Evolutionary conservation across 2,888 invertebrate species (phyloP).

Genomic region (Troilus luridus): DNA sequence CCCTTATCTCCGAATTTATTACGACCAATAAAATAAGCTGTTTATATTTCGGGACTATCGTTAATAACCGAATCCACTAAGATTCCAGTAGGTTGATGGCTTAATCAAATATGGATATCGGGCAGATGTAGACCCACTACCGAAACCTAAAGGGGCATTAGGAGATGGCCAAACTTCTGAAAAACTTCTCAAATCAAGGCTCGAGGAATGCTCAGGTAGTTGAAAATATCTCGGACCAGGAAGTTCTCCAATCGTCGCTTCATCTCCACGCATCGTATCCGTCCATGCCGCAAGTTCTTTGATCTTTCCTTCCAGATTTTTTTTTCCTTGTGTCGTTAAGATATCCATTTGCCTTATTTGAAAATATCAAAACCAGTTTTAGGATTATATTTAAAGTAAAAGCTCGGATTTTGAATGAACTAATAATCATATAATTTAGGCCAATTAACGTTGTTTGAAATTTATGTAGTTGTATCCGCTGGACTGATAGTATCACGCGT

Average conservation of each 20-base stretch:
- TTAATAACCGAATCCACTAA: conserved; percentile 33
- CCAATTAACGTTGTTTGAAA: neutral
- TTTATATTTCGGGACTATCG: neutral
- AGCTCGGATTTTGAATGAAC: neutral
- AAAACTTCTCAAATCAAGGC: neutral
- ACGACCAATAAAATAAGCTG: conserved; percentile 12
- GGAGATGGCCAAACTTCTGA: conserved; percentile 5
- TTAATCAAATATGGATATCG: conserved; percentile 46
- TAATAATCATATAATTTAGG: neutral
- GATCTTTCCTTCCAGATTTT: conserved; percentile 7
- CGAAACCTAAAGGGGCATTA: conserved; percentile 7
- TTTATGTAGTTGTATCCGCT: neutral
- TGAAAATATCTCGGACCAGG: neutral
- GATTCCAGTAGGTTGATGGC: conserved; percentile 34
- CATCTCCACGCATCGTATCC: neutral
- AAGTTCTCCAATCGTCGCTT: neutral
- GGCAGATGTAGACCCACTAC: neutral
- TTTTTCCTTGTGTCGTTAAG: neutral
- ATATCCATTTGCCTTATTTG: conserved; percentile 14
- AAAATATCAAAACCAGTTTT: conserved; percentile 9
- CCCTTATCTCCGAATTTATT: conserved; percentile 19
- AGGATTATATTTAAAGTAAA: neutral
- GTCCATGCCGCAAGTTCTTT: neutral
- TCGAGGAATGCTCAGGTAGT: neutral
- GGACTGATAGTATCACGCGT: neutral